phyloP scores from a whole-genome alignment of 1,140 invertebrate genomes.

The Tetranychus urticae region DNA sequence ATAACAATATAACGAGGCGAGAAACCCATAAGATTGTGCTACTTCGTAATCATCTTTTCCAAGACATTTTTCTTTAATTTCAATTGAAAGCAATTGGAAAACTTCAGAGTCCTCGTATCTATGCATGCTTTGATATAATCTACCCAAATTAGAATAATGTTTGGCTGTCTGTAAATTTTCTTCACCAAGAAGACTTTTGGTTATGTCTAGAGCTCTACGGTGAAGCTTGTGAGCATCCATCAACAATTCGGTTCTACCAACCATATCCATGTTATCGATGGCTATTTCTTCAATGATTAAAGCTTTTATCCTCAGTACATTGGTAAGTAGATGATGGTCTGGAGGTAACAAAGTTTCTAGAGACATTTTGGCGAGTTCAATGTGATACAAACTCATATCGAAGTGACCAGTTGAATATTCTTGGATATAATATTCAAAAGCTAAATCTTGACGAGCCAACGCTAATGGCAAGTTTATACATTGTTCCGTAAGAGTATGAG shows the following conservation, averaged over 20 bases:
- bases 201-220: slow-evolving; percentile 44
- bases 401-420: slow-evolving; percentile 73
- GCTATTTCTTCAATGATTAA: slow-evolving; percentile 79
- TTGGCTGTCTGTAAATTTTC: slow-evolving; percentile 81
- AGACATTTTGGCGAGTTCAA: slow-evolving; percentile 52
- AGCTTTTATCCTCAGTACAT: slow-evolving; percentile 67
- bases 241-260: slow-evolving; percentile 15
- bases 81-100: slow-evolving; percentile 73
- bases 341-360: slow-evolving; percentile 47
- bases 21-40: slow-evolving; percentile 63
- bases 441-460: slow-evolving; percentile 61
- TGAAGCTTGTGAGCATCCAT: slow-evolving; percentile 53
- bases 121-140: slow-evolving; percentile 74
- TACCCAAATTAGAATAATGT: slow-evolving; percentile 74
- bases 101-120: slow-evolving; percentile 54
- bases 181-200: slow-evolving; percentile 57
- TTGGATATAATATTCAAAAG: slow-evolving; percentile 68
- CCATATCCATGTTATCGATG: slow-evolving; percentile 36
- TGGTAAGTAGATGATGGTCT: slow-evolving; percentile 59
- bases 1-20: slow-evolving; percentile 79
- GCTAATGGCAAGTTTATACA: slow-evolving; percentile 50
- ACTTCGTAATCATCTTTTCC: slow-evolving; percentile 74
- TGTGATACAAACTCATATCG: slow-evolving; percentile 46
- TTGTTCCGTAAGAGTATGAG: slow-evolving; percentile 19
- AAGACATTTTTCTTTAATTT: slow-evolving; percentile 62